Base-by-base conservation (phyloP, 2,888 invertebrate genomes). In the Drosophila pegasa region DNA sequence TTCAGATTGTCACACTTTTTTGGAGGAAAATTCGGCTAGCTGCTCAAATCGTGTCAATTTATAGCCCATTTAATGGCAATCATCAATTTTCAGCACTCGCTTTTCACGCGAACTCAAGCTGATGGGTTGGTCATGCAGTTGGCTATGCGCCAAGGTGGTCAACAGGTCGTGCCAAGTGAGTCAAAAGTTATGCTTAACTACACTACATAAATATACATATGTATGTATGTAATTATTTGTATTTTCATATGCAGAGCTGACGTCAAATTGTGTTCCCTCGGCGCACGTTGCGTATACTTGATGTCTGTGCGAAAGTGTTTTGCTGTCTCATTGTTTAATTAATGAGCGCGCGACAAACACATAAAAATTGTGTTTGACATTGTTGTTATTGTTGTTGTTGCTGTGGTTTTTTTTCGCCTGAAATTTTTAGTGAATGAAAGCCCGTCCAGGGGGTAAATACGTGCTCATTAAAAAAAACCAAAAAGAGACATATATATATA, bases 371-470 rank as follows among this genome's bases (percentile, higher is more conserved):
- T 31, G 47, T 48, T 31, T 48, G 47, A 10, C 47, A 48, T 16
- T 45, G 43, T 45, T 48, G 31, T 22, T n/a, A n/a, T 33, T 41
- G 41, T 40, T 65, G 40, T 54, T 56, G 12, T 16, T 45, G 16
- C 2, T 45, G 27, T 25, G 3, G 27, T 64, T 43, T 50, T 56
- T 51, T 72, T 83, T 86, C 76, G 48, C 58, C 50, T 62, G 71
- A 84, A 79, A 20, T 71, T 64, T 64, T 64, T 67, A 65, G 55
- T 75, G 84, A 81, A 80, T 78, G 81, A 80, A 85, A 68, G 22
- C 29, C 71, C 20, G 65, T 50, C 47, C 55, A 51, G 63, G 57
- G 51, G 50, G 47, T 25, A 12, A 12, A 59, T 10, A 47, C 14
- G 54, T 16, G 14, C 3, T 33, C 48, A 22, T 48, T 5, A 14